A percentile compares a stretch with the other conserved stretches of the same genome.
phyloP scores from a whole-genome alignment of 2,797 vertebrate species.

The Alca torda region DNA sequence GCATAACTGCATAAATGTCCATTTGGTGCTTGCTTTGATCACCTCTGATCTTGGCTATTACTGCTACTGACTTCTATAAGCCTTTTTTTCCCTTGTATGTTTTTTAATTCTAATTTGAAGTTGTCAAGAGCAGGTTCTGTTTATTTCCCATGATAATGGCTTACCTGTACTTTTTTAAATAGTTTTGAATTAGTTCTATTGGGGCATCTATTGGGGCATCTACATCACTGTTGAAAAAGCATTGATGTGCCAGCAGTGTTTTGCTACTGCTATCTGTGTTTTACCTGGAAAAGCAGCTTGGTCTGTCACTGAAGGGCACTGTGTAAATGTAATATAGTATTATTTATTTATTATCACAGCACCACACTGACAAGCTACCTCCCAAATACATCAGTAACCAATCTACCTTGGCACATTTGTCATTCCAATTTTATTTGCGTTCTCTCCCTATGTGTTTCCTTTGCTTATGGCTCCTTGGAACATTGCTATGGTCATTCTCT shows the following conservation, averaged over 20 bases:
- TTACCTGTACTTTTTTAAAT: neutral
- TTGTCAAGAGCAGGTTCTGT: neutral
- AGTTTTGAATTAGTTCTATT: neutral
- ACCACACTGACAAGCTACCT: neutral
- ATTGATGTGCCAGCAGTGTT: neutral
- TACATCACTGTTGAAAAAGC: neutral
- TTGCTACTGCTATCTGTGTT: neutral
- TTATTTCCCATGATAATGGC: neutral
- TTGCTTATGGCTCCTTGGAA: neutral
- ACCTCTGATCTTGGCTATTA: constrained; percentile 3
- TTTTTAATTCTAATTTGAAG: neutral
- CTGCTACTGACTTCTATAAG: neutral
- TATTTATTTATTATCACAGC: constrained; percentile 20
- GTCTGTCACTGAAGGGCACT: constrained; percentile 23
- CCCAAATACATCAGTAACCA: neutral
- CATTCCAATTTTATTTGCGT: neutral
- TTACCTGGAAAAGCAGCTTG: constrained; percentile 20
- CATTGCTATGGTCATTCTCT: neutral
- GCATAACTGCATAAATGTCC: constrained; percentile 19
- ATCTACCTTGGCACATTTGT: neutral
- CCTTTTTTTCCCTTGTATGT: neutral
- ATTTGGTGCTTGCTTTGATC: constrained; percentile 29
- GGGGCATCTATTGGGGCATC: neutral
- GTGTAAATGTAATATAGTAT: neutral
- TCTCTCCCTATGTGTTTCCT: neutral